These are phyloP conservation scores for Beris chalybata DNA, from an alignment of 2,888 invertebrate species.

Conservation along the genomic window DNA sequence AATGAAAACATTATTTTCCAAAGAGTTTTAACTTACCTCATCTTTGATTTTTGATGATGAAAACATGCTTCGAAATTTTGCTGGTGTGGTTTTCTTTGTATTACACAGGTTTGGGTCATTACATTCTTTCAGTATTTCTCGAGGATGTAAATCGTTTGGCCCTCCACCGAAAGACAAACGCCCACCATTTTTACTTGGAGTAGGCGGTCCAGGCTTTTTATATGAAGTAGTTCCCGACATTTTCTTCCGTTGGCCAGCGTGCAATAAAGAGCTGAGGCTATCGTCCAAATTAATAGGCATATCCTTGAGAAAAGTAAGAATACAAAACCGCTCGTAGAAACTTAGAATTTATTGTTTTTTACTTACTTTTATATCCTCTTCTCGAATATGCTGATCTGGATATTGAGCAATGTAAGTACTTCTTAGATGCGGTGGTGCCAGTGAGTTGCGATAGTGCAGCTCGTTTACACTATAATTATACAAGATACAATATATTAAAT, in stretches of 20 bases:
- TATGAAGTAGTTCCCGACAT: slow-evolving; percentile 71
- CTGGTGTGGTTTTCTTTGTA: slow-evolving; percentile 62
- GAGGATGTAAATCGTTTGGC: slow-evolving; percentile 59
- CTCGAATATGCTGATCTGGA: slow-evolving; percentile 63
- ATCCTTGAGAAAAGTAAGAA: slow-evolving; percentile 43
- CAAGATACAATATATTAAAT: not conserved
- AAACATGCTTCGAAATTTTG: slow-evolving; percentile 65
- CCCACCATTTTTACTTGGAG: slow-evolving; percentile 81
- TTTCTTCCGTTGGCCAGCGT: slow-evolving; percentile 55
- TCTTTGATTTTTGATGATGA: slow-evolving; percentile 52
- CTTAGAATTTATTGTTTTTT: not conserved
- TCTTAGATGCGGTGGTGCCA: slow-evolving; percentile 82
- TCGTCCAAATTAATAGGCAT: slow-evolving; percentile 48
- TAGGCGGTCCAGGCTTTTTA: slow-evolving; percentile 84
- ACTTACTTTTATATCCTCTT: slow-evolving; percentile 69
- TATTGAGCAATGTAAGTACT: slow-evolving; percentile 83
- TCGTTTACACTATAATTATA: slow-evolving; percentile 62
- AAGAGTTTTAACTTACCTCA: slow-evolving; percentile 53
- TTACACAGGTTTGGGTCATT: slow-evolving; percentile 47
- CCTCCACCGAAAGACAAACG: slow-evolving; percentile 64
- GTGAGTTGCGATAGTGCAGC: slow-evolving; percentile 76
- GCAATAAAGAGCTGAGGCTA: slow-evolving; percentile 55
- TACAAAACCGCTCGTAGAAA: not conserved
- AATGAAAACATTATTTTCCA: slow-evolving; percentile 38
- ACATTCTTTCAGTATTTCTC: slow-evolving; percentile 63